Evolutionary conservation across 2,797 vertebrate species (phyloP), one percentile per base, ranked within the genome.

Genomic region (Enteromius anoplus): DNA sequence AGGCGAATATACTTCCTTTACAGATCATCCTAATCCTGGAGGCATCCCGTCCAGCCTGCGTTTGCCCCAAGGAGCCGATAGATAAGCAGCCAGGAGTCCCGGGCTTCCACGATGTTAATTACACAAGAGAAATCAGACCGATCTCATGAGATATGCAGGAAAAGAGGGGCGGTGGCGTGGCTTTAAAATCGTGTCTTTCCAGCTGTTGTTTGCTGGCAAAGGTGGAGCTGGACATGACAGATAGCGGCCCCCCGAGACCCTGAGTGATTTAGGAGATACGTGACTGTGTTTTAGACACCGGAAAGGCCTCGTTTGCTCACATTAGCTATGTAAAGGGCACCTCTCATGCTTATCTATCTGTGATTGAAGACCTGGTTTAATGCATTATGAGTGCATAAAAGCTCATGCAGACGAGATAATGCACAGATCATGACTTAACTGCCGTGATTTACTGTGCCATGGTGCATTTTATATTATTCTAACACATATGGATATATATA

Each of bases 201-300:
- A 85, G 80, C 65, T 82, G 84, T 78, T 55, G 75, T 70, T 78
- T 42, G 32, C 79, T 85, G 84, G 81, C 72, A 82, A 40, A 76
- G 78, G 42, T 71, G 40, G 34, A 12, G 84, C 84, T 82, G 53
- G 66, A 64, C 80, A 78, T 81, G 78, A 81, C 26, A 47, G 73
- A 58, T 58, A 45, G 37, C 2, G 37, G 49, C 73, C 70, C 64
- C 45, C 45, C 0, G 34, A 66, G 80, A 75, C 80, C 60, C 19
- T 29, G 64, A 60, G 73, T 81, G 78, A 81, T 81, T 62, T 51
- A 62, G 71, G 55, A 76, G 47, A 49, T 70, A 62, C 42, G 23
- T 64, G 73, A 69, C 81, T 66, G 80, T 64, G 53, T 60, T 79
- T 66, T 51, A 45, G 29, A 34, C n/a, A 9, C 23, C 14, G 5